Evolutionary conservation across 2,797 vertebrate species (phyloP), one percentile per base, ranked within the genome.

Genomic region (Melanotaenia pygmaea): DNA sequence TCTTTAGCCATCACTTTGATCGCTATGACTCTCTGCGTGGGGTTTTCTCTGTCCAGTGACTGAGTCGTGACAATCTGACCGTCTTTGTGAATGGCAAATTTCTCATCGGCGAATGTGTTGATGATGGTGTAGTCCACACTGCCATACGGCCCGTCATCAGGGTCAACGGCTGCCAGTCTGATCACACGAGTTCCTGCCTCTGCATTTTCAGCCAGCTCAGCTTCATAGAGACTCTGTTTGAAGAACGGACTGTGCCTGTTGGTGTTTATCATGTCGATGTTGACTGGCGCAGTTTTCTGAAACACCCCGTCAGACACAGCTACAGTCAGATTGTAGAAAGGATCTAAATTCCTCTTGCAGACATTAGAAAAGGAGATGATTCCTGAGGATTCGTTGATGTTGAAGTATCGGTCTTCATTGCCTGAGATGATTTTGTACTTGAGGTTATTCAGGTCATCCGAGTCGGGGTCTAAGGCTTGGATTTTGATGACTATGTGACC

Each of bases 1-100:
- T 99, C 98, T 84, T 96, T 97, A 40, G 97, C 98, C 98, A 99
- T 98, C 34, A 99, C 95, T 91, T 98, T 99, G 83, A 99, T 96
- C 32, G 97, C 96, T 8, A 99, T 96, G 50, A 99, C 95, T 70
- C 95, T 96, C 81, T 99, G 97, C 1, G 94, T 94, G 1, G 97
- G 95, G 84, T 98, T 99, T 87, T 99, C 98, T 81, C 98, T 92
- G 88, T 99, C 98, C 72, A 99, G 77, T 24, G 97, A 95, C 70
- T 97, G 95, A 7, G 96, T 93, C 0, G 97, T 99, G 43, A 96
- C 84, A 67, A 99, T 97, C 90, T 91, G 96, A 8, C 98, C 98
- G 1, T 93, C 88, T 14, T 82, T 76, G 61, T 95, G 91, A 5
- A 99, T 97, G 40, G 94, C 89, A 80, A 99, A 99, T 76, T 96